Evolutionary conservation across 2,797 vertebrate genomes (phyloP), one percentile per base, ranked within the genome.

Genomic region (Microctenopoma lineatum): DNA sequence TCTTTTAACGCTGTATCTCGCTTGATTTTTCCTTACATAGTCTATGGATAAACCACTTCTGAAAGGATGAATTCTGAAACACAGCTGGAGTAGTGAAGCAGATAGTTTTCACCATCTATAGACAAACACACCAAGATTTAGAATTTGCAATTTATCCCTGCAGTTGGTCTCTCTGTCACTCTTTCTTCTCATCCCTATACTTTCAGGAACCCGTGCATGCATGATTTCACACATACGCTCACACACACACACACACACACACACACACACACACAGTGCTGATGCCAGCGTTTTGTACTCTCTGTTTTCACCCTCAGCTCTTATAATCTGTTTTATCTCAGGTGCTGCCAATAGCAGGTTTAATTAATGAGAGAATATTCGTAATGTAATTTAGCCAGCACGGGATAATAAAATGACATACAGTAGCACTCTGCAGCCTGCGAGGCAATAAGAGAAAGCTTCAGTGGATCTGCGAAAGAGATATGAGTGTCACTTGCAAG

Each of bases 331-430:
- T 89, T 94, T 93, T 89, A 93, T 92, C 90, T 90, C 88, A 88
- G 85, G 87, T 89, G 85, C 89, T 90, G 90, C 90, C 89, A 92
- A 91, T 91, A 93, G 87, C 86, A 32, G 81, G 63, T 86, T 89
- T 93, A 93, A 93, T 94, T 94, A 94, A 93, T 92, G 89, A 92
- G 88, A 89, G 85, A 87, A 90, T 90, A 89, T 90, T 92, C 90
- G 85, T 93, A 87, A 91, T 91, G 87, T 90, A 89, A 92, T 92
- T 92, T 87, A 90, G 79, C 80, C 82, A n/a, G 78, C 75, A 5
- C 73, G 71, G 81, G 85, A 92, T 90, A 90, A 87, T 86, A 86
- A 88, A 87, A 83, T 83, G 85, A 90, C 90, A 91, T 83, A 21
- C 21, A 21, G 21, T 21, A 83, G 92, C 85, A 91, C 72, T 82